Conservation (phyloP, 1,140 invertebrate species). For the Linepithema humile region DNA sequence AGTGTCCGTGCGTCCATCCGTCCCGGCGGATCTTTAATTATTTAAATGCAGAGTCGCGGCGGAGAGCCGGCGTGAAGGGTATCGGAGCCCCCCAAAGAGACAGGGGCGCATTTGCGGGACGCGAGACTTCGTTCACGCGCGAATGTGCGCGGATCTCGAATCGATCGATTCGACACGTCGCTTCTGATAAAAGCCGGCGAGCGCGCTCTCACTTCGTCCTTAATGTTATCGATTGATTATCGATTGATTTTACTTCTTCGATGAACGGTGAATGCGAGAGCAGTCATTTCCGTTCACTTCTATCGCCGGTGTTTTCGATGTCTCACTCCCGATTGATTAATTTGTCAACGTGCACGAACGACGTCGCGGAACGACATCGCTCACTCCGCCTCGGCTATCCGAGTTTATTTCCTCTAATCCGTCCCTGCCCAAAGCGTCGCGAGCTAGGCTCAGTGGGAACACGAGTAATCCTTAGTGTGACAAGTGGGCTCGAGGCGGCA, state of each 20-base stretch:
- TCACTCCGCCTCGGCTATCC: too few relatives aligned
- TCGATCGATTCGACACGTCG: neutral
- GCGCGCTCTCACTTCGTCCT: neutral
- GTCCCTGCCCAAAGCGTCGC: constrained; percentile 37
- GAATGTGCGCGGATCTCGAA: neutral
- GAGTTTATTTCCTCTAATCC: constrained; percentile 41
- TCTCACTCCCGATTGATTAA: neutral
- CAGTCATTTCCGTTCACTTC: neutral
- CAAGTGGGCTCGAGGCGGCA: constrained; percentile 56
- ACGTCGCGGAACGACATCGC: too few relatives aligned
- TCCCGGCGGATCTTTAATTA: constrained; percentile 81
- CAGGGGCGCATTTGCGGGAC: constrained; percentile 62
- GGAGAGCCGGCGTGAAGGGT: constrained; percentile 66
- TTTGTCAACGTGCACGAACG: too few relatives aligned
- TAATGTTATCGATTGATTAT: too few relatives aligned
- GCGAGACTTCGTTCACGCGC: neutral
- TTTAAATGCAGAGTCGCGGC: constrained; percentile 79
- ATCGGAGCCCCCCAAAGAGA: constrained; percentile 59
- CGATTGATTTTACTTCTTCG: too few relatives aligned
- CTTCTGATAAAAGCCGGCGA: neutral
- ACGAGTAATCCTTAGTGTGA: constrained; percentile 38
- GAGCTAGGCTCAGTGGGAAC: constrained; percentile 43
- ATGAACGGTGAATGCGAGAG: too few relatives aligned
- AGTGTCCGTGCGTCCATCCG: constrained; percentile 74
- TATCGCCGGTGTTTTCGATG: neutral